Percentiles rank a stretch among this genome's conserved stretches.
Evolutionary conservation across 2,888 invertebrate species (phyloP).

Genomic region (Dolomedes plantarius): DNA sequence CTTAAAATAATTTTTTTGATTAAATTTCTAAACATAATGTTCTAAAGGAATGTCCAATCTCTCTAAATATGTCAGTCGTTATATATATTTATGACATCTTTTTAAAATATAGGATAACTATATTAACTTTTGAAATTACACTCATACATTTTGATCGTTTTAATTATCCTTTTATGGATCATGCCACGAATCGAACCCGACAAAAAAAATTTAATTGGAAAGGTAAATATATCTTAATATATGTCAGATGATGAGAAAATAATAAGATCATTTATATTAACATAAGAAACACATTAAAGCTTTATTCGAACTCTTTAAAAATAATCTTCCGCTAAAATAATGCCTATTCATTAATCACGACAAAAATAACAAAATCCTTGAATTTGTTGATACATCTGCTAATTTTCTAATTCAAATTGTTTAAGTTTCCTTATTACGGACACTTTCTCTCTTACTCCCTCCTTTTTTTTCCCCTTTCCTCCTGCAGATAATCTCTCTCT

Average conservation of each 20-base stretch:
- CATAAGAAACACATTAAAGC: neutral
- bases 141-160: too few relatives aligned
- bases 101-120: too few relatives aligned
- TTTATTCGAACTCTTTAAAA: neutral
- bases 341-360: neutral
- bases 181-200: too few relatives aligned
- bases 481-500: neutral
- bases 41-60: too few relatives aligned
- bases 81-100: too few relatives aligned
- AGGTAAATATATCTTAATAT: too few relatives aligned
- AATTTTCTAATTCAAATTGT: slow-evolving; percentile 1
- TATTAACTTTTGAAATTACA: too few relatives aligned
- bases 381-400: neutral
- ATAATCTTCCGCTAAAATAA: neutral
- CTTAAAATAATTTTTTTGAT: too few relatives aligned
- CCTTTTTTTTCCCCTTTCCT: neutral
- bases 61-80: too few relatives aligned
- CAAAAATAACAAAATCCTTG: neutral
- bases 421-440: neutral
- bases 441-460: neutral
- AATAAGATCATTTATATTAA: neutral
- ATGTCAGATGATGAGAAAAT: neutral
- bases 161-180: too few relatives aligned
- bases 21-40: too few relatives aligned
- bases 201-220: too few relatives aligned